These are phyloP conservation scores for Dicrurus megarhynchus DNA, from an alignment of 2,113 vertebrate species.

Conservation along the genomic window DNA sequence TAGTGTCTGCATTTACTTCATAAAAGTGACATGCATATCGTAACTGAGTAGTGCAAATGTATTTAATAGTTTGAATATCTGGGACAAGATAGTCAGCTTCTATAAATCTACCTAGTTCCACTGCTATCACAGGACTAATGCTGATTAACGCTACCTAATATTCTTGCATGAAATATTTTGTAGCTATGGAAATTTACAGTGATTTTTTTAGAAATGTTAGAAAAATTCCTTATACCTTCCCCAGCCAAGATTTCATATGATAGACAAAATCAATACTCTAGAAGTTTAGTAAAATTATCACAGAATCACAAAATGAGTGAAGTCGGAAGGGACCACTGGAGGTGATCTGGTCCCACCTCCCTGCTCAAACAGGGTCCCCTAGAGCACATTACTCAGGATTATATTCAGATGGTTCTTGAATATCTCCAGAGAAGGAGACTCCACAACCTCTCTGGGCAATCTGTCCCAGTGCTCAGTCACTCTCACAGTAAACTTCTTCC, in stretches of 20 bases:
- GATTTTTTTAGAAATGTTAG: background rate
- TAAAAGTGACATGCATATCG: background rate
- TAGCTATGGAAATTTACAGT: background rate
- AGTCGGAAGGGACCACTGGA: background rate
- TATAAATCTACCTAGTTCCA: background rate
- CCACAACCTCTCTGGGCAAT: background rate
- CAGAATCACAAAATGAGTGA: background rate
- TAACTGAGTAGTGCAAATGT: background rate
- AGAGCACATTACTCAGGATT: background rate
- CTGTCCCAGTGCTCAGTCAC: background rate
- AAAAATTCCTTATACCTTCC: background rate
- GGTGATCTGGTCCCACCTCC: background rate
- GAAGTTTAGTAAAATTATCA: background rate
- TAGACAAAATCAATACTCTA: background rate
- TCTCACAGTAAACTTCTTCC: background rate
- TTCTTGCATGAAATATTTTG: background rate
- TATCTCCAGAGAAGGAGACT: background rate
- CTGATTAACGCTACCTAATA: background rate
- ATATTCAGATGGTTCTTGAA: too few species aligned
- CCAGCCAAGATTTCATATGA: background rate
- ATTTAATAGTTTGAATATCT: background rate
- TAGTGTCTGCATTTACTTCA: background rate
- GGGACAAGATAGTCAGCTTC: background rate
- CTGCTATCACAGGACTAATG: background rate
- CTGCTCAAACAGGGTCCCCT: background rate